phyloP scores from a whole-genome alignment of 2,888 invertebrate genomes.

The Oxystoma pomonae region DNA sequence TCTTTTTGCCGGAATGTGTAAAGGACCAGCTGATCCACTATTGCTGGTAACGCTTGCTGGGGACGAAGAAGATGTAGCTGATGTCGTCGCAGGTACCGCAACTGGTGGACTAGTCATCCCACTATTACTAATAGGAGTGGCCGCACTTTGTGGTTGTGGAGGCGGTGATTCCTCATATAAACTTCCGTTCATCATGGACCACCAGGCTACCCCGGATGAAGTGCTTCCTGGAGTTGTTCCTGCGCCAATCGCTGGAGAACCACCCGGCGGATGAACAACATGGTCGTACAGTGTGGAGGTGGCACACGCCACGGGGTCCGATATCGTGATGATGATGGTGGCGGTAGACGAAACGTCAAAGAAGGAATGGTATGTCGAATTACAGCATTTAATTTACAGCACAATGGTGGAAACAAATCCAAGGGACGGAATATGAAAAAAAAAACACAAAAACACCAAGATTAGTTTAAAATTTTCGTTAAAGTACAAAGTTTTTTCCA shows the following conservation, averaged over 20 bases:
- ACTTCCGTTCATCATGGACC: constrained; percentile 80
- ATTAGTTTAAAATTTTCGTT: constrained; percentile 25
- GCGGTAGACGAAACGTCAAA: constrained; percentile 32
- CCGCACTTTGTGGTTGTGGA: constrained; percentile 52
- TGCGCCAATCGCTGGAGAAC: constrained; percentile 76
- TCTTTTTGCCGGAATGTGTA: constrained; percentile 91
- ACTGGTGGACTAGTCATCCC: constrained; percentile 49
- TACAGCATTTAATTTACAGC: constrained; percentile 38
- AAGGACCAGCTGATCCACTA: constrained; percentile 69
- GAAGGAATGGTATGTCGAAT: constrained; percentile 22
- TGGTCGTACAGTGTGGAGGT: constrained; percentile 75
- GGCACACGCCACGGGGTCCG: constrained; percentile 78
- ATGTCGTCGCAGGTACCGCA: constrained; percentile 55
- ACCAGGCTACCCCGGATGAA: constrained; percentile 81
- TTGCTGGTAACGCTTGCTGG: constrained; percentile 59
- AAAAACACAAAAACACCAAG: constrained; percentile 34
- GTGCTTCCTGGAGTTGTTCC: constrained; percentile 49
- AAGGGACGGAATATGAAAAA: constrained; percentile 34
- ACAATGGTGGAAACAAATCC: too few species aligned
- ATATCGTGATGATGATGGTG: constrained; percentile 60
- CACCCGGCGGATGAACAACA: constrained; percentile 68
- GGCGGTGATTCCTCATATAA: constrained; percentile 65
- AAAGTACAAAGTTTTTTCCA: not conserved
- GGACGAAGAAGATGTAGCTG: constrained; percentile 61
- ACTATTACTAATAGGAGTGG: constrained; percentile 54